Conservation (phyloP, 2,113 vertebrate genomes). For the Fulmarus glacialis region DNA sequence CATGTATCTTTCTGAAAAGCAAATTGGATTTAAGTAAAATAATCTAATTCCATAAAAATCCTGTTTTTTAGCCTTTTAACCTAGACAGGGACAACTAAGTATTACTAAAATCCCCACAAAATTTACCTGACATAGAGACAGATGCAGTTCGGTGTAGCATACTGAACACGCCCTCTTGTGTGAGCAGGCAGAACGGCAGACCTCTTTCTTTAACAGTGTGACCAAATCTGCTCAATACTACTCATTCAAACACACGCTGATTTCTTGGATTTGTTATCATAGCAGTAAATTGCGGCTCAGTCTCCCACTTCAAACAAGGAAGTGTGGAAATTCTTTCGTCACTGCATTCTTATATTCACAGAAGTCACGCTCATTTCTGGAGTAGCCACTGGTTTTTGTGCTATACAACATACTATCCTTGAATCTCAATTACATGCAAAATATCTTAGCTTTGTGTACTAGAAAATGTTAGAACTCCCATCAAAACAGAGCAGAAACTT, state of each 20-base stretch:
- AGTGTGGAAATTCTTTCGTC: neutral
- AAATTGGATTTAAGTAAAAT: neutral
- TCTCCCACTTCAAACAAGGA: neutral
- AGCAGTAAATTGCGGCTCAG: neutral
- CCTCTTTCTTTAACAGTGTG: rapidly evolving
- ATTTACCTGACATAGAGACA: neutral
- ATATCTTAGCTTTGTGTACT: neutral
- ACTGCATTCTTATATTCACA: rapidly evolving
- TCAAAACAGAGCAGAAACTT: neutral
- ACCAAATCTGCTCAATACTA: neutral
- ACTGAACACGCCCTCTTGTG: conserved; percentile 33
- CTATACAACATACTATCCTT: neutral
- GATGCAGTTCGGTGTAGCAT: neutral
- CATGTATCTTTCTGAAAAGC: neutral
- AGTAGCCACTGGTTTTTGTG: neutral
- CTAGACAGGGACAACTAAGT: neutral
- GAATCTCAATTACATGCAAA: neutral
- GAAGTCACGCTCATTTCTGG: neutral
- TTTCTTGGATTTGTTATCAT: neutral
- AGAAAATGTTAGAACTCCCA: neutral
- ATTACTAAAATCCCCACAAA: neutral
- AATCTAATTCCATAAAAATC: neutral
- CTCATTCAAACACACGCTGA: neutral
- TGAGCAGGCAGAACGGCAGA: neutral
- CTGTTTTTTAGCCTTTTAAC: neutral